Percentiles rank a stretch among this genome's conserved stretches.
Conservation (phyloP, 2,797 vertebrate species). For the Manis javanica region DNA sequence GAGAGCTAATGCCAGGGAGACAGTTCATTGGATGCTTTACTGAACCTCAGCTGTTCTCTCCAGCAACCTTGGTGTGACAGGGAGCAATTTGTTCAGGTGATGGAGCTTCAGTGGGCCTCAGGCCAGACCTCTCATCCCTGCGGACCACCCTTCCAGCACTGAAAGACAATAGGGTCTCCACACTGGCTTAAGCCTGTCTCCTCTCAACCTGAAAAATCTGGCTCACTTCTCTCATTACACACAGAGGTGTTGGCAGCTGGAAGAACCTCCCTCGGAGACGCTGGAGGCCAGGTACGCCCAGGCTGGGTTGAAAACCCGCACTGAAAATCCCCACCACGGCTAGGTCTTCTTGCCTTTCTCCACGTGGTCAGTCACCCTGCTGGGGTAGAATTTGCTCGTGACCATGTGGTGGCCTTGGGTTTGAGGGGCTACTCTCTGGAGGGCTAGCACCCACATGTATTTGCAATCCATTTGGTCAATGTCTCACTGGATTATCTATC, state of each 20-base stretch:
- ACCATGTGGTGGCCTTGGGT: neutral
- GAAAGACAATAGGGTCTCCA: constrained; percentile 52
- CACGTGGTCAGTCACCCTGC: neutral
- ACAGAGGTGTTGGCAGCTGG: constrained; percentile 74
- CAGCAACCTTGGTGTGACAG: constrained; percentile 36
- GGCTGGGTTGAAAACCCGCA: neutral
- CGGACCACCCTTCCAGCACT: constrained; percentile 48
- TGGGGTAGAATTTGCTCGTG: neutral
- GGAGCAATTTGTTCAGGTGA: constrained; percentile 73
- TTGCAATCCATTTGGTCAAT: neutral
- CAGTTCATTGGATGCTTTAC: neutral
- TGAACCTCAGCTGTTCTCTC: constrained; percentile 61
- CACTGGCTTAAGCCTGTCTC: constrained; percentile 21
- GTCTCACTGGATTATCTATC: neutral
- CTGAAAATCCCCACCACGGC: neutral
- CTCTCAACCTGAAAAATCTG: constrained; percentile 49
- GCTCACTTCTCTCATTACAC: constrained; percentile 59
- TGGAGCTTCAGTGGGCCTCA: neutral
- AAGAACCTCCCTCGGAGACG: constrained; percentile 56
- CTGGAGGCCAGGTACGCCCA: neutral
- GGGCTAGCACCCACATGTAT: neutral
- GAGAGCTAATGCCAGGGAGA: constrained; percentile 2
- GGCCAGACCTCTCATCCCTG: constrained; percentile 26
- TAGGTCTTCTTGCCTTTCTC: neutral
- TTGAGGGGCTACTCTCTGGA: neutral